These are phyloP conservation scores for Carduelis carduelis DNA, from an alignment of 2,797 vertebrate species.

Conservation along the genomic window DNA sequence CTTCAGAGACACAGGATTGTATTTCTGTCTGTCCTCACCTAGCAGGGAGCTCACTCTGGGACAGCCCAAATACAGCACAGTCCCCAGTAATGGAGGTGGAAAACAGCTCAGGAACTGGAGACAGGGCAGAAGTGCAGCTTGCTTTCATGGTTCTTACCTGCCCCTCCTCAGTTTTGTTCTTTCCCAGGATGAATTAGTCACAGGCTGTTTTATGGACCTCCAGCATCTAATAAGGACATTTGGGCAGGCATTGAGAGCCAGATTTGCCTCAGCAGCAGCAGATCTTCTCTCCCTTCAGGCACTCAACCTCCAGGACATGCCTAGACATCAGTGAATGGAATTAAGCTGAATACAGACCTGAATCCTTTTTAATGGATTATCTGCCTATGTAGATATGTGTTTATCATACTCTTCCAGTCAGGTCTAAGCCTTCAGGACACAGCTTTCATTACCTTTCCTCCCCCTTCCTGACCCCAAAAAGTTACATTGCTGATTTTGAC, in stretches of 20 bases:
- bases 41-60: not conserved
- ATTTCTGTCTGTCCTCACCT: not conserved
- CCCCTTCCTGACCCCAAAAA: accelerated
- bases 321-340: not conserved
- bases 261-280: not conserved
- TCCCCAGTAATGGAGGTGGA: not conserved
- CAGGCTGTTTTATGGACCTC: not conserved
- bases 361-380: not conserved
- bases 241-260: not conserved
- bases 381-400: not conserved
- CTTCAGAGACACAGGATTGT: not conserved
- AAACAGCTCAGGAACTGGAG: not conserved
- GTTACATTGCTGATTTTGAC: not conserved
- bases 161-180: not conserved
- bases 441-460: not conserved
- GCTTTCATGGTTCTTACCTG: not conserved
- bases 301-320: not conserved
- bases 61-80: not conserved
- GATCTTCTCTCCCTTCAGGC: not conserved
- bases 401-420: not conserved
- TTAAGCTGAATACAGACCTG: not conserved
- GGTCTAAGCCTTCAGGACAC: not conserved
- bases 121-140: not conserved
- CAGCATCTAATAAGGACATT: not conserved
- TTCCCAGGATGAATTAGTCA: not conserved